Percentiles rank a stretch among this genome's conserved stretches.
Evolutionary conservation across 2,888 invertebrate species (phyloP).

Genomic region (Rhorus exstirpatorius): DNA sequence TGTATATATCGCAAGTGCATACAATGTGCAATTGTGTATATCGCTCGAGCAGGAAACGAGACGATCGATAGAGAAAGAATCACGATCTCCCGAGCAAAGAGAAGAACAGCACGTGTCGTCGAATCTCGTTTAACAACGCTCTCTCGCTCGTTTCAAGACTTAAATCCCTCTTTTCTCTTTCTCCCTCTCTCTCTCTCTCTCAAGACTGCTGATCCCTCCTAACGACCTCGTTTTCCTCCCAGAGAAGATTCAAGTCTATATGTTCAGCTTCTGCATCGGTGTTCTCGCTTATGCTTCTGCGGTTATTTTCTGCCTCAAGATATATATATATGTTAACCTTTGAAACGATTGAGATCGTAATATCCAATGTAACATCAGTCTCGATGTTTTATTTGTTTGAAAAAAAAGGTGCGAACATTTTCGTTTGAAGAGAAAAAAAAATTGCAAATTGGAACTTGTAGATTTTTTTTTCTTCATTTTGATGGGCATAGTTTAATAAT

Average conservation of each 20-base stretch:
- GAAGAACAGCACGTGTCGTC: conserved; percentile 65
- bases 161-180: conserved; percentile 2
- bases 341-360: conserved; percentile 2
- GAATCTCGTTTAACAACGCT: conserved; percentile 66
- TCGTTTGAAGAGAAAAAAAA: background rate
- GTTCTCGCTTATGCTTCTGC: conserved; percentile 42
- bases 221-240: conserved; percentile 67
- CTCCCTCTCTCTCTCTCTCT: conserved; percentile 17
- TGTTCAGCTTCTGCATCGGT: conserved; percentile 46
- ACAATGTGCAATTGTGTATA: conserved; percentile 44
- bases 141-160: conserved; percentile 42
- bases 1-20: conserved; percentile 15
- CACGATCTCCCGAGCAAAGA: conserved; percentile 49
- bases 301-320: conserved; percentile 32
- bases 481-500: too few relatives aligned
- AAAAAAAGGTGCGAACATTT: background rate
- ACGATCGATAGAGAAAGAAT: conserved; percentile 62
- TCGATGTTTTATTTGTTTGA: background rate
- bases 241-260: conserved; percentile 46
- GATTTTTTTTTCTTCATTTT: too few relatives aligned
- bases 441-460: too few relatives aligned
- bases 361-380: background rate
- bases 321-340: conserved; percentile 1
- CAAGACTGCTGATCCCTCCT: conserved; percentile 38
- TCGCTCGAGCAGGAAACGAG: conserved; percentile 52